Percentiles rank a stretch among this genome's conserved stretches.
Conservation (phyloP, 2,888 invertebrate species). For the Xestia c-nigrum region DNA sequence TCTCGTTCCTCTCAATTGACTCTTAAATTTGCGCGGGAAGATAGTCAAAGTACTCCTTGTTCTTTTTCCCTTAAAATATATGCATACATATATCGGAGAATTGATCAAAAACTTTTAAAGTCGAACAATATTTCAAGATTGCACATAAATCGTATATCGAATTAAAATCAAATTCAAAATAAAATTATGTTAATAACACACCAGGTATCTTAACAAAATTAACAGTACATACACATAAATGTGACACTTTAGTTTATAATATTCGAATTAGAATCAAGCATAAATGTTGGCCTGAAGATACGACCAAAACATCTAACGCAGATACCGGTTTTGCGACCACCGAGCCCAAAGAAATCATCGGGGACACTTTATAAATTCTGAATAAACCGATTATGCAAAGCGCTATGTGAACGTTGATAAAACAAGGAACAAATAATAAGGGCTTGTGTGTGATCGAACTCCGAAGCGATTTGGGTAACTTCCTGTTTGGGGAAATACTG, state of each 20-base stretch:
- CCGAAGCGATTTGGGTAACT: conserved; percentile 54
- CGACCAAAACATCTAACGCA: conserved; percentile 68
- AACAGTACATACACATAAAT: conserved; percentile 24
- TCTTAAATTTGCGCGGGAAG: conserved; percentile 53
- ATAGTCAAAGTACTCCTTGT: conserved; percentile 13
- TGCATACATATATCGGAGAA: background rate
- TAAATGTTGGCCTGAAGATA: conserved; percentile 60
- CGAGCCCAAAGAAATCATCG: conserved; percentile 70
- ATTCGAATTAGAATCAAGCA: conserved; percentile 65
- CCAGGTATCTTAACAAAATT: conserved; percentile 23
- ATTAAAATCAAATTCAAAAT: conserved; percentile 20
- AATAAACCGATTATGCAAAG: conserved; percentile 85
- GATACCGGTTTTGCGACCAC: conserved; percentile 75
- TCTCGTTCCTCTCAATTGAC: conserved; percentile 52
- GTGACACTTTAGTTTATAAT: conserved; percentile 50
- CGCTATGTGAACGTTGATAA: conserved; percentile 70
- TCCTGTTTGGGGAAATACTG: conserved; percentile 57
- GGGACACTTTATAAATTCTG: conserved; percentile 77
- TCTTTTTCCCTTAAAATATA: background rate
- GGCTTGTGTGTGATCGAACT: conserved; percentile 49
- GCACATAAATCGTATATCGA: background rate
- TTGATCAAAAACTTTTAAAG: background rate
- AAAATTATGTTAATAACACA: conserved; percentile 38
- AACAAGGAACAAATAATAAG: conserved; percentile 71
- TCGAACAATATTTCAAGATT: background rate